Base-by-base conservation (phyloP, 2,888 invertebrate genomes). In the Drosophila mercatorum region DNA sequence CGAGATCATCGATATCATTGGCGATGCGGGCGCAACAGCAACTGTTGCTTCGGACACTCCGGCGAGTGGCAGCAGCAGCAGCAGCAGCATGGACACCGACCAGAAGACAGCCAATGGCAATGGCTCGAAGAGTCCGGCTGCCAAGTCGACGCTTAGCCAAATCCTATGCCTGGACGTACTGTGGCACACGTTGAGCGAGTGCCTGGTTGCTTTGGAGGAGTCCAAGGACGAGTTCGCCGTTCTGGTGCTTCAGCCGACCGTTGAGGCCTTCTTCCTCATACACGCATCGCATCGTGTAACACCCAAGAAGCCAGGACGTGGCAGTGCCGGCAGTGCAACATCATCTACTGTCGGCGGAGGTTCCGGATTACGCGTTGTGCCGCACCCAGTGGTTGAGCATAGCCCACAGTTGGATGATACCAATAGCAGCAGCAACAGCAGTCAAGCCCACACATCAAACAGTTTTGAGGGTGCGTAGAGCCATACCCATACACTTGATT, bases 241-340 rank as follows among this genome's bases (percentile, higher is more conserved):
- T 26, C 94, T 97, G 40, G 96, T 97, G 34, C 93, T 97, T 64
- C 97, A 95, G 93, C 97, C 97, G 34, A 96, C 97, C 6, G 97
- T 98, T 4, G 97, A 98, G 93, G 97, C 97, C 12, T 98, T 98
- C 93, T 98, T 98, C 94, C 93, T 97, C 62, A 97, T 97, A 3
- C 97, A 97, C 91, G 96, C 97, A 22, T 95, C 95, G 74, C 93
- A 94, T 92, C 91, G 90, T 72, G 82, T 78, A 1, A 71, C 80
- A 2, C 47, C 80, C 5, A 78, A 81, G 17, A 81, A 78, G 60
- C 63, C 79, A 6, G 61, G 72, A 26, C 72, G 80, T n/a, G 68
- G 70, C 1, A 28, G 52, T 43, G 10, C 7, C 34, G 10, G 26
- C 14, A 17, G 22, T 22, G 31, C 31, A n/a, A 10, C 57, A 10